Conservation (phyloP, 1,140 invertebrate species). For the Trichonephila inaurata region DNA sequence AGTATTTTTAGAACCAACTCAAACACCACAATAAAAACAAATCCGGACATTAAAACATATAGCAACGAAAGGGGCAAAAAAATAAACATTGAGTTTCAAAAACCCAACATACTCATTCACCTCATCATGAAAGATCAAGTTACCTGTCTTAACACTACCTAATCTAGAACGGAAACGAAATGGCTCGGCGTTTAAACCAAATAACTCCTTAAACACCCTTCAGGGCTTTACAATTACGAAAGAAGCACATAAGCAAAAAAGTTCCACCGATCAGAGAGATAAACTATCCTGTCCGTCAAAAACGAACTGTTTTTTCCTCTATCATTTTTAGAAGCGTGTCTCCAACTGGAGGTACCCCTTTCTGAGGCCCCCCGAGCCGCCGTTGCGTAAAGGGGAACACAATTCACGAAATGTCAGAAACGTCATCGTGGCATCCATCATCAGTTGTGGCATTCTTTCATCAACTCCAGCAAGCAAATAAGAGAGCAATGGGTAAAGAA, state of each 20-base stretch:
- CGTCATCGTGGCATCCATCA: constrained; percentile 31
- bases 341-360: constrained; percentile 11
- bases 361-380: background rate
- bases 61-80: too few species aligned
- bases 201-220: constrained; percentile 31
- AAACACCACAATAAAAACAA: too few species aligned
- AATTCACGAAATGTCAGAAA: constrained; percentile 44
- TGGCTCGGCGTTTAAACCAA: background rate
- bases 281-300: background rate
- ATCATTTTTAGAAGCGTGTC: constrained; percentile 10
- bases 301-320: background rate
- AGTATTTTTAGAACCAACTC: too few species aligned
- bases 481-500: constrained; percentile 41
- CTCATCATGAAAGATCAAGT: background rate
- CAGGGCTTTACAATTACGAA: background rate
- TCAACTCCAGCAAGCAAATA: constrained; percentile 36
- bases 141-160: constrained; percentile 20
- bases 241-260: background rate
- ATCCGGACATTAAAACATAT: too few species aligned
- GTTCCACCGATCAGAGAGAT: background rate
- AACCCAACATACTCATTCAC: background rate
- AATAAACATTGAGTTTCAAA: background rate
- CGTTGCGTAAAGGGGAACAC: constrained; percentile 20
- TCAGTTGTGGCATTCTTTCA: constrained; percentile 29
- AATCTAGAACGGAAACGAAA: constrained; percentile 28